Conservation (phyloP, 1,140 invertebrate genomes). For the Zaprionus ornatus region DNA sequence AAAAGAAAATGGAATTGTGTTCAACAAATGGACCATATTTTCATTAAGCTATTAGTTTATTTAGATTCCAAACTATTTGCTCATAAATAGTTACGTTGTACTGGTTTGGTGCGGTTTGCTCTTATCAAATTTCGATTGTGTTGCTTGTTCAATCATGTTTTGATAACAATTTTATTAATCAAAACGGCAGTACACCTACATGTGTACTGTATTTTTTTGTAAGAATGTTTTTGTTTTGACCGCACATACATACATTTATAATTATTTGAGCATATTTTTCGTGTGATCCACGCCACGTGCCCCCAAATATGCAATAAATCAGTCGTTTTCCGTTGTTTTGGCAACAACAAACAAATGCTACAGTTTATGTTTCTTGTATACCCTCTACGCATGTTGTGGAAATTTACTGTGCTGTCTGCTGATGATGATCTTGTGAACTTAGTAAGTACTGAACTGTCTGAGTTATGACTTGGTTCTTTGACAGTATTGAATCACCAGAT, state of each 20-base stretch:
- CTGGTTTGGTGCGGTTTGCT: neutral
- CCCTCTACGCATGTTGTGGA: neutral
- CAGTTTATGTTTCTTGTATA: neutral
- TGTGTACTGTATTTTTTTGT: slow-evolving; percentile 19
- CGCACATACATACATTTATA: slow-evolving; percentile 36
- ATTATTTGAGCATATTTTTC: slow-evolving; percentile 38
- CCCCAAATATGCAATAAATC: slow-evolving; percentile 55
- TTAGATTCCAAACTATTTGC: slow-evolving; percentile 4
- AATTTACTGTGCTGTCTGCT: neutral
- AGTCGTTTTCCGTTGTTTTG: slow-evolving; percentile 21
- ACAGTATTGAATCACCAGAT: neutral
- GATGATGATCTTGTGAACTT: neutral
- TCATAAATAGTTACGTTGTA: slow-evolving; percentile 20
- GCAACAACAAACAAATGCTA: neutral
- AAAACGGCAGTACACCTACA: slow-evolving; percentile 41
- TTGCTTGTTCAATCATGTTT: slow-evolving; percentile 21
- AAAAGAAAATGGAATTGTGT: neutral
- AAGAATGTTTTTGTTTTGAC: slow-evolving; percentile 47
- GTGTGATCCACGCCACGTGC: slow-evolving; percentile 59
- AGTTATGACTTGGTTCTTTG: neutral
- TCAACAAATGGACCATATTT: neutral
- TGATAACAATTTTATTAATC: slow-evolving; percentile 63
- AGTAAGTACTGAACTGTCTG: neutral
- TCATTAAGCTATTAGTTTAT: slow-evolving; percentile 8
- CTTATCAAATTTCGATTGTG: slow-evolving; percentile 55